A percentile compares a stretch with the other conserved stretches of the same genome.
These are phyloP conservation scores for Corythornis vintsioides DNA, from an alignment of 2,113 vertebrate species.

Conservation along the genomic window DNA sequence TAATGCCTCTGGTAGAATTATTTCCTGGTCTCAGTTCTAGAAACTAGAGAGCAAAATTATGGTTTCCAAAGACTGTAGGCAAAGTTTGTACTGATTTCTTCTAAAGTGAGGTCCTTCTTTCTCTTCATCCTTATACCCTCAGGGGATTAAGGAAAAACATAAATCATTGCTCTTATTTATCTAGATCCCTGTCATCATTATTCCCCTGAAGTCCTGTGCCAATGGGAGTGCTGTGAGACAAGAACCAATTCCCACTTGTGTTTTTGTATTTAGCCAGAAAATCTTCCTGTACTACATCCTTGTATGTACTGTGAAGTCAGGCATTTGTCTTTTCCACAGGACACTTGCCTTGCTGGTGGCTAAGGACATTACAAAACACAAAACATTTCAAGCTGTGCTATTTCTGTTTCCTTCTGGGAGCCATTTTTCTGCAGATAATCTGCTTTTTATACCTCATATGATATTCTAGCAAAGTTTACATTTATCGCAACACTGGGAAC, in stretches of 20 bases:
- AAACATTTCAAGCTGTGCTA: slow-evolving; percentile 23
- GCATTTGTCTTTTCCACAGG: slow-evolving; percentile 46
- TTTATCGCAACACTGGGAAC: not conserved
- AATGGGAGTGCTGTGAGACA: slow-evolving; percentile 1
- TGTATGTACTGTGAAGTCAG: not conserved
- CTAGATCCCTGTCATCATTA: not conserved
- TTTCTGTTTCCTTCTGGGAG: slow-evolving; percentile 22
- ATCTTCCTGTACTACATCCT: not conserved
- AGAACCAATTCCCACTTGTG: not conserved
- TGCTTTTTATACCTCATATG: slow-evolving; percentile 10
- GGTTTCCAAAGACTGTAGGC: not conserved
- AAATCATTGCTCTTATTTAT: not conserved
- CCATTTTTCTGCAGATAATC: slow-evolving; percentile 47
- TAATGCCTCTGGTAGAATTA: not conserved
- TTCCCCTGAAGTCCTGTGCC: not conserved
- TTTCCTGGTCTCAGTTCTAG: not conserved
- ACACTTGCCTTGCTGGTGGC: slow-evolving; percentile 24
- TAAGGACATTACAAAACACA: slow-evolving; percentile 31
- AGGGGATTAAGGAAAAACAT: not conserved
- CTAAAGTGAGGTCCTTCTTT: not conserved
- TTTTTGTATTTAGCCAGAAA: slow-evolving; percentile 7
- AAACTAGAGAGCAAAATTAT: not conserved
- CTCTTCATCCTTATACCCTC: not conserved
- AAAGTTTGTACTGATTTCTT: not conserved
- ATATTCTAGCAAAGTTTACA: slow-evolving; percentile 17